A percentile compares a stretch with the other conserved stretches of the same genome.
phyloP scores from a whole-genome alignment of 2,113 vertebrate genomes.

The Nothobranchius furzeri region DNA sequence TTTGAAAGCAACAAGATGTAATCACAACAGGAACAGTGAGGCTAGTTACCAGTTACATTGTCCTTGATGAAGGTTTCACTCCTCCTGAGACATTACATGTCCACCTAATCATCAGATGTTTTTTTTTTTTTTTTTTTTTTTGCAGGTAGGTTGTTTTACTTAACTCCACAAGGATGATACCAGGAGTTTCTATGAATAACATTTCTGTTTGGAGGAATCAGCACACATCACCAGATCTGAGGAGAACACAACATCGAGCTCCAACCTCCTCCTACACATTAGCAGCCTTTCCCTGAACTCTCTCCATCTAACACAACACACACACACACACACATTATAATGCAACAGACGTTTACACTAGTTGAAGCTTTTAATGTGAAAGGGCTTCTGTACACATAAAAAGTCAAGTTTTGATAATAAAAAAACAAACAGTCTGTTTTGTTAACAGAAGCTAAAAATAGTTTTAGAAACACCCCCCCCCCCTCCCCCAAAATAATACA shows the following conservation, averaged over 20 bases:
- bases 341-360: too few species aligned
- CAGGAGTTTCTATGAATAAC: constrained; percentile 46
- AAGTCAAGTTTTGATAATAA: too few species aligned
- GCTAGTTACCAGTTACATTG: not conserved
- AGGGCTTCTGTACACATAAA: too few species aligned
- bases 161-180: constrained; percentile 44
- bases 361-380: too few species aligned
- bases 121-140: constrained; percentile 13
- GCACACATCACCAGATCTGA: constrained; percentile 54
- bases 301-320: constrained; percentile 15
- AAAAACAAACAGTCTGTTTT: too few species aligned
- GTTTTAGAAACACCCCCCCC: too few species aligned
- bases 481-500: too few species aligned
- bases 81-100: not conserved
- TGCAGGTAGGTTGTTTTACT: not conserved
- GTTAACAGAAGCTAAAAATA: too few species aligned
- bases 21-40: constrained; percentile 25
- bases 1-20: constrained; percentile 39
- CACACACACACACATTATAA: constrained; percentile 1
- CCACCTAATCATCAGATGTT: not conserved
- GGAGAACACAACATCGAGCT: constrained; percentile 55
- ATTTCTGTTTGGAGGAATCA: constrained; percentile 37
- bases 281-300: constrained; percentile 39
- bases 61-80: constrained; percentile 12
- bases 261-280: constrained; percentile 54